A percentile compares a stretch with the other conserved stretches of the same genome.
Conservation (phyloP, 2,888 invertebrate genomes). For the Lasius platythorax region DNA sequence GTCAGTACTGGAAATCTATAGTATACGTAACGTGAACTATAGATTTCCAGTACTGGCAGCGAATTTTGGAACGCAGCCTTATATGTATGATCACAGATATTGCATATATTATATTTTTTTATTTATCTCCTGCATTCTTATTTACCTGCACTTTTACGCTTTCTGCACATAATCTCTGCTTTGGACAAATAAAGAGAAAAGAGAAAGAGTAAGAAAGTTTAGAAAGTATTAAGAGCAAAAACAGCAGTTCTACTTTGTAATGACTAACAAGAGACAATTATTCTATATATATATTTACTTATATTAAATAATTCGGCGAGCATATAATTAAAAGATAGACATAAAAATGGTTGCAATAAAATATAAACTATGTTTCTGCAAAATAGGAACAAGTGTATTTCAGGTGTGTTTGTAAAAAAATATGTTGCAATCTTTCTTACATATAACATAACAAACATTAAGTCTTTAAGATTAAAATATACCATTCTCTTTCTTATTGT, state of each 20-base stretch:
- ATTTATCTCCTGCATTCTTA: neutral
- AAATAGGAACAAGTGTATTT: constrained; percentile 42
- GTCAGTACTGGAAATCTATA: too few relatives aligned
- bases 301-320: neutral
- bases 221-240: neutral
- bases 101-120: neutral
- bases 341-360: neutral
- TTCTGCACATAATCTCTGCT: neutral
- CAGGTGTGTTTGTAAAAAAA: constrained; percentile 29
- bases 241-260: neutral
- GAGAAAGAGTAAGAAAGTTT: neutral
- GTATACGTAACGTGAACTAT: too few relatives aligned
- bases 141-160: constrained; percentile 2
- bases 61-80: too few relatives aligned
- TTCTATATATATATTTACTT: neutral
- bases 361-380: neutral
- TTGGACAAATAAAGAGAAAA: neutral
- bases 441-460: constrained; percentile 11
- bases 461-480: constrained; percentile 11
- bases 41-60: too few relatives aligned
- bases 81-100: neutral
- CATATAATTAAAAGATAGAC: neutral
- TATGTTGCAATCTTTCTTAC: neutral
- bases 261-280: neutral
- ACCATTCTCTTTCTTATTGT: neutral